phyloP scores from a whole-genome alignment of 2,113 vertebrate genomes.

The Atherinomorus stipes region DNA sequence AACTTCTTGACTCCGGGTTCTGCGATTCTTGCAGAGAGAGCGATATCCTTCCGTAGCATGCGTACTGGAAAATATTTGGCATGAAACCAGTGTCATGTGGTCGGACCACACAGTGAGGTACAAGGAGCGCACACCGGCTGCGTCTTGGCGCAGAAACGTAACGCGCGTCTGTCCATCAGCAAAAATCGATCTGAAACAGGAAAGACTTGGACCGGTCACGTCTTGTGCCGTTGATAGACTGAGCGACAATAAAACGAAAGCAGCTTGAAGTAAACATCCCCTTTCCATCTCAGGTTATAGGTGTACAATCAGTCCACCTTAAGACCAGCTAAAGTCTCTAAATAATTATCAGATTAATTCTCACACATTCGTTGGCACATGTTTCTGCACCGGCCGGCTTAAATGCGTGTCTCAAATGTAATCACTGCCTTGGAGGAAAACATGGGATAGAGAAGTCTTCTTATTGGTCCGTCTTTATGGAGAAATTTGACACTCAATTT shows the following conservation, averaged over 20 bases:
- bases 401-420: background rate
- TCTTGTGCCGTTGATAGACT: constrained; percentile 11
- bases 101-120: constrained; percentile 81
- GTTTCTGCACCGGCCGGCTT: background rate
- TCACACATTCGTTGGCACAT: background rate
- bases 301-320: background rate
- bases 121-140: constrained; percentile 36
- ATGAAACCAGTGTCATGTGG: constrained; percentile 54
- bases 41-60: constrained; percentile 52
- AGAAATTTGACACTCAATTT: constrained; percentile 38
- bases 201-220: constrained; percentile 30
- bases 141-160: constrained; percentile 49
- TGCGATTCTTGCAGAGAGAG: constrained; percentile 61
- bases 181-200: constrained; percentile 60
- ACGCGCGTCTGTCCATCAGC: constrained; percentile 38
- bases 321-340: background rate
- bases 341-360: background rate
- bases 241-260: constrained; percentile 23
- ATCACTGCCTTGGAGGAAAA: background rate
- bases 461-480: constrained; percentile 33
- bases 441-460: background rate
- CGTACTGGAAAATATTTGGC: constrained; percentile 46
- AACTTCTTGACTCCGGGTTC: background rate
- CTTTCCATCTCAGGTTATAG: constrained; percentile 43
- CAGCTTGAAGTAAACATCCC: background rate